Conservation (phyloP, 2,888 invertebrate species). For the Platycheirus albimanus region DNA sequence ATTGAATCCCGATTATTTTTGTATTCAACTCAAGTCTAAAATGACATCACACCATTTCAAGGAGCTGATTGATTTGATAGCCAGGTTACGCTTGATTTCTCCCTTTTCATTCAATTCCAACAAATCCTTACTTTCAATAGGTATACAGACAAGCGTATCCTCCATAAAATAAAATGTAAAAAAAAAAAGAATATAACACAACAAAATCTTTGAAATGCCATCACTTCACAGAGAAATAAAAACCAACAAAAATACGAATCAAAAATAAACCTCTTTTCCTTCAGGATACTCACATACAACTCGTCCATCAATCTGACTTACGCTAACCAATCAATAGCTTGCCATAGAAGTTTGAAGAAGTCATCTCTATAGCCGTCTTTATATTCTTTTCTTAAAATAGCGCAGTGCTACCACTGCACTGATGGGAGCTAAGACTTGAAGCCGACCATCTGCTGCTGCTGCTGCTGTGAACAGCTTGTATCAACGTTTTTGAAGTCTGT, state of each 20-base stretch:
- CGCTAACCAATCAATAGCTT: conserved; percentile 71
- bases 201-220: conserved; percentile 62
- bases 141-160: conserved; percentile 47
- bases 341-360: conserved; percentile 69
- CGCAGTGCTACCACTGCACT: neutral
- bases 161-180: conserved; percentile 1
- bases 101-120: conserved; percentile 51
- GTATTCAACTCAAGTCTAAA: conserved; percentile 43
- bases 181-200: conserved; percentile 2
- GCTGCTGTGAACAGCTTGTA: conserved; percentile 67
- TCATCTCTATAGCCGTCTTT: conserved; percentile 56
- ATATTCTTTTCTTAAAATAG: conserved; percentile 39
- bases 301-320: conserved; percentile 71
- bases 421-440: conserved; percentile 24
- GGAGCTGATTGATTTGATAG: conserved; percentile 65
- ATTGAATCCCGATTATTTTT: conserved; percentile 24
- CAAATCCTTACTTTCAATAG: conserved; percentile 31
- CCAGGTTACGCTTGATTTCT: conserved; percentile 58
- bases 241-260: conserved; percentile 34
- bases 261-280: conserved; percentile 46
- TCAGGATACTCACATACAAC: conserved; percentile 38
- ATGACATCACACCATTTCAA: conserved; percentile 61
- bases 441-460: conserved; percentile 61
- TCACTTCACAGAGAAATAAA: conserved; percentile 29
- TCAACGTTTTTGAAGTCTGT: conserved; percentile 24